These are phyloP conservation scores for Lomographa bimaculata DNA, from an alignment of 2,888 invertebrate genomes.

Conservation along the genomic window DNA sequence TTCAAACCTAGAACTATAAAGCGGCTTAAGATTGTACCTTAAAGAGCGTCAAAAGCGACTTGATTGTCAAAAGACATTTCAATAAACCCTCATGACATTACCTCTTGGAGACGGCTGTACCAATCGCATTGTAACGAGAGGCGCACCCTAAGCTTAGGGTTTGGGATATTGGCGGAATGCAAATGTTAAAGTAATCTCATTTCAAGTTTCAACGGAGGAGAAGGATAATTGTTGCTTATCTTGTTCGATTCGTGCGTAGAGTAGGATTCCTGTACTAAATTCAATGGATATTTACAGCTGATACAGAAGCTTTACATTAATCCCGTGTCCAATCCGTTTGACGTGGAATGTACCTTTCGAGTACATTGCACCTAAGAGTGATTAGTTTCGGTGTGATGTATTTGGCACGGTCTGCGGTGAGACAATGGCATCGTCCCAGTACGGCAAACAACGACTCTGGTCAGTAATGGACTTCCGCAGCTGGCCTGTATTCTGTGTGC, in stretches of 20 bases:
- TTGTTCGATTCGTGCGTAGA: conserved; percentile 16
- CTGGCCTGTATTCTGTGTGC: conserved; percentile 28
- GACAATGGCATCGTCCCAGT: conserved; percentile 39
- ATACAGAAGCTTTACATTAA: conserved; percentile 20
- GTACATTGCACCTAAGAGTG: conserved; percentile 22
- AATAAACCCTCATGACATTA: conserved; percentile 42
- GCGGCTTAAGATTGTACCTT: conserved; percentile 18
- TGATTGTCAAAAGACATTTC: conserved; percentile 43
- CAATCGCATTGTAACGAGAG: conserved; percentile 57
- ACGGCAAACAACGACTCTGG: conserved; percentile 38
- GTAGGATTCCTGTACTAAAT: conserved; percentile 14
- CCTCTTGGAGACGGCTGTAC: conserved; percentile 47
- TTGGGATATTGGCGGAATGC: conserved; percentile 57
- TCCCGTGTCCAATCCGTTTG: conserved; percentile 25
- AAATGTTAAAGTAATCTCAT: conserved; percentile 57
- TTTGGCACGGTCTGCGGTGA: conserved; percentile 39
- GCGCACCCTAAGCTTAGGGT: conserved; percentile 44
- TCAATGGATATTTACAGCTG: conserved; percentile 18
- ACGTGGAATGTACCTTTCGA: conserved; percentile 16
- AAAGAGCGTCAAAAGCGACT: conserved; percentile 35
- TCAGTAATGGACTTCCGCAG: conserved; percentile 44
- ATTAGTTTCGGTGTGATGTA: conserved; percentile 32
- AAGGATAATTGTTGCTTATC: conserved; percentile 27
- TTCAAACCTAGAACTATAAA: too few species aligned
- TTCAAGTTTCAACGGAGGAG: conserved; percentile 29